Conservation (phyloP, 2,113 vertebrate species). For the Fregetta grallaria region DNA sequence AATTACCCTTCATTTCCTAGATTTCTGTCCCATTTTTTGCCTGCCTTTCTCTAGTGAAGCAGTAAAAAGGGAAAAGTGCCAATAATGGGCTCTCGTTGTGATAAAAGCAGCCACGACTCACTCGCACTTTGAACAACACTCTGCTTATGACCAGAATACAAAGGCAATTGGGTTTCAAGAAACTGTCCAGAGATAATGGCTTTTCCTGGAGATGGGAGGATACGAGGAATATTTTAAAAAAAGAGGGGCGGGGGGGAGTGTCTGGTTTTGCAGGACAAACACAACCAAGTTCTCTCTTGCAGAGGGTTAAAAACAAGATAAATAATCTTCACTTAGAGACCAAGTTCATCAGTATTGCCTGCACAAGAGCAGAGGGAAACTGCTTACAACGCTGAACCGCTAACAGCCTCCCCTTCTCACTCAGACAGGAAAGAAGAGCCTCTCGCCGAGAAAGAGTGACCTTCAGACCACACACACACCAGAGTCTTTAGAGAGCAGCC, state of each 20-base stretch:
- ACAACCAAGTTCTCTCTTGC: not conserved
- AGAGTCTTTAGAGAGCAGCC: not conserved
- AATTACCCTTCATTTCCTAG: slow-evolving; percentile 68
- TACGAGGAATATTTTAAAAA: not conserved
- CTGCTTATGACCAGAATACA: slow-evolving; percentile 50
- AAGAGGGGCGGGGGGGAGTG: not conserved
- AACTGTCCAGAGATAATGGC: slow-evolving; percentile 31
- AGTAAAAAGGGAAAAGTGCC: slow-evolving; percentile 52
- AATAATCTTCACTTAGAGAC: not conserved
- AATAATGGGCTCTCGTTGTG: slow-evolving; percentile 35
- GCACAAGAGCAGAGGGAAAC: slow-evolving; percentile 36
- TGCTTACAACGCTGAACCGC: slow-evolving; percentile 36
- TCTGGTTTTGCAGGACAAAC: slow-evolving; percentile 2
- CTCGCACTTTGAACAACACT: slow-evolving; percentile 3
- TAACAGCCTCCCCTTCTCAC: slow-evolving; percentile 25
- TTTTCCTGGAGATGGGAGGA: slow-evolving; percentile 34
- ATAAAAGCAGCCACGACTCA: slow-evolving; percentile 33
- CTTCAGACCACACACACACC: slow-evolving; percentile 51
- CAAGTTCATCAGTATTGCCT: slow-evolving; percentile 43
- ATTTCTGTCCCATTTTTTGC: slow-evolving; percentile 55
- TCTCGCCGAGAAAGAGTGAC: slow-evolving; percentile 10
- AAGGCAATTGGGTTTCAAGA: slow-evolving; percentile 33
- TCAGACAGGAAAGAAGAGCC: slow-evolving; percentile 31
- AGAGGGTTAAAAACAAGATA: not conserved
- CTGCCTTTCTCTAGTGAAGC: slow-evolving; percentile 46